Evolutionary conservation across 2,113 vertebrate genomes (phyloP).

Genomic region (Mus musculus): DNA sequence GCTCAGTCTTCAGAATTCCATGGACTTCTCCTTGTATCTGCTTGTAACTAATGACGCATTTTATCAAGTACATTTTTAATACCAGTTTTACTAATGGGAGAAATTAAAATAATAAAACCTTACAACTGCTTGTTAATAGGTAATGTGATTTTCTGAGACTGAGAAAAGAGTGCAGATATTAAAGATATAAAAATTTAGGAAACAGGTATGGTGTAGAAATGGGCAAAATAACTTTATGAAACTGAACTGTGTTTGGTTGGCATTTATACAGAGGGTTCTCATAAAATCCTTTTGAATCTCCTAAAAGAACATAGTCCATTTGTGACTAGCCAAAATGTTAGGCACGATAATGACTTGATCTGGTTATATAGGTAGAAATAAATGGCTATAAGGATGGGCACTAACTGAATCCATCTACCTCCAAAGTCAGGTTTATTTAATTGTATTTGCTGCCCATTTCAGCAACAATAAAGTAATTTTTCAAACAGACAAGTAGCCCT

Average conservation of each 20-base stretch:
- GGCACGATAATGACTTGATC: neutral
- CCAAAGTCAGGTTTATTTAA: neutral
- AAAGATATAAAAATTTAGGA: neutral
- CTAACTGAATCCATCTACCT: neutral
- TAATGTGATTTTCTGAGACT: neutral
- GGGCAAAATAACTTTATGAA: constrained; percentile 4
- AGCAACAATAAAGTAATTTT: neutral
- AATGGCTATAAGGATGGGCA: neutral
- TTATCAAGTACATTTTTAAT: neutral
- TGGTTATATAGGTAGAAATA: neutral
- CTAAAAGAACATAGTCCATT: neutral
- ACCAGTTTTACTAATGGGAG: neutral
- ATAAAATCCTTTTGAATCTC: neutral
- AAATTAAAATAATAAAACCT: neutral
- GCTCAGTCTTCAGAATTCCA: neutral
- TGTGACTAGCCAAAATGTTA: constrained; percentile 11
- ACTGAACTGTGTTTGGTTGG: neutral
- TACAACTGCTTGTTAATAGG: neutral
- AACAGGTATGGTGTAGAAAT: neutral
- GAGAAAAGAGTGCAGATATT: neutral
- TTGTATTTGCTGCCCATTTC: neutral
- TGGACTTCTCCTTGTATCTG: neutral
- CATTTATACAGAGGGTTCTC: neutral
- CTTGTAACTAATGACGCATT: neutral
- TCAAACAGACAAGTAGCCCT: neutral